A percentile compares a stretch with the other conserved stretches of the same genome.
These are phyloP conservation scores for Lagopus muta DNA, from an alignment of 2,113 vertebrate genomes.

Conservation along the genomic window DNA sequence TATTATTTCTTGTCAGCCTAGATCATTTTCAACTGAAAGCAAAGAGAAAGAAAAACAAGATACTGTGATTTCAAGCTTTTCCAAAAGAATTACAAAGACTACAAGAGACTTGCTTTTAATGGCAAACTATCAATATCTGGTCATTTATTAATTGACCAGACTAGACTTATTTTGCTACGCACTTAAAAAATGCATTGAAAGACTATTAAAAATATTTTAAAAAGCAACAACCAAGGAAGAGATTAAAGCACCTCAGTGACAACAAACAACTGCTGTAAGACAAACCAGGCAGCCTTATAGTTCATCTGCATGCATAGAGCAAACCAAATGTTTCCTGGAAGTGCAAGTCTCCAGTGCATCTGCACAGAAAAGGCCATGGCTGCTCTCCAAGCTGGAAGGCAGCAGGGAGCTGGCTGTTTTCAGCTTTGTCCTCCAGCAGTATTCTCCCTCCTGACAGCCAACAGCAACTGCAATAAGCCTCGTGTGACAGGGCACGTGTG, in stretches of 20 bases:
- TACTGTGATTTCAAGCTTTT: background rate
- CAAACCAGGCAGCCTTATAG: background rate
- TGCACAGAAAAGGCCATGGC: background rate
- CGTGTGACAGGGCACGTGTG: fast-evolving
- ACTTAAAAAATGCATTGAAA: background rate
- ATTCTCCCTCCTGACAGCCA: background rate
- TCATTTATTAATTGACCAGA: background rate
- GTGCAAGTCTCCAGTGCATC: background rate
- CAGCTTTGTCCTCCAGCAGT: background rate
- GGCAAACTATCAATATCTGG: background rate
- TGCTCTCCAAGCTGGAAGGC: background rate
- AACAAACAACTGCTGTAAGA: background rate
- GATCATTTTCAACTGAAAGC: background rate
- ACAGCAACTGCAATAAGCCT: background rate
- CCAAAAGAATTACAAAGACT: background rate
- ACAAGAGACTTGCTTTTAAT: background rate
- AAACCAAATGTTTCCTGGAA: background rate
- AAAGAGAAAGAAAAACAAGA: background rate
- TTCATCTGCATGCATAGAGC: background rate
- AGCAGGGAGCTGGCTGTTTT: fast-evolving
- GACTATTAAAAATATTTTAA: background rate
- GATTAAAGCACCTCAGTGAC: background rate
- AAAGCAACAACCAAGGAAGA: background rate
- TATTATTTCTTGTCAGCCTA: background rate
- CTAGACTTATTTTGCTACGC: background rate